These are phyloP conservation scores for Tromatobia lineatoria DNA, from an alignment of 2,888 invertebrate species.

Conservation along the genomic window DNA sequence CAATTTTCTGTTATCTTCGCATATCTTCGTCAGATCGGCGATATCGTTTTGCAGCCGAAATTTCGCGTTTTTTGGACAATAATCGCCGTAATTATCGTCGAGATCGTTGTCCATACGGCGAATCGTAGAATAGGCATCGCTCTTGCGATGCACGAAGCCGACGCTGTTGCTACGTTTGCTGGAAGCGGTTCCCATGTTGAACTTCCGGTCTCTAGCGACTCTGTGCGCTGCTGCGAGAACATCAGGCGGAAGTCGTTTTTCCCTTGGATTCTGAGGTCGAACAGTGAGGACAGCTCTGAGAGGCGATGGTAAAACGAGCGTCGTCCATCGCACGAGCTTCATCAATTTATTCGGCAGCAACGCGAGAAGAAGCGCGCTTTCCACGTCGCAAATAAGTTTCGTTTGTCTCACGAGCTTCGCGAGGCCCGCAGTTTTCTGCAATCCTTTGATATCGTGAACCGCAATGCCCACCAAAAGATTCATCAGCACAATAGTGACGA, in stretches of 20 bases:
- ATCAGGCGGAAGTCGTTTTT: conserved; percentile 92
- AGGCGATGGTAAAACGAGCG: conserved; percentile 93
- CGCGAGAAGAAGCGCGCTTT: conserved; percentile 92
- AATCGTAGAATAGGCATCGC: conserved; percentile 72
- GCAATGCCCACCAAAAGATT: conserved; percentile 95
- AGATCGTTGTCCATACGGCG: conserved; percentile 63
- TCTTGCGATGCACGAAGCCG: conserved; percentile 73
- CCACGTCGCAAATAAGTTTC: conserved; percentile 94
- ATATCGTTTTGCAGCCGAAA: conserved; percentile 76
- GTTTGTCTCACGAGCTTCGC: conserved; percentile 94
- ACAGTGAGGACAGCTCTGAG: conserved; percentile 93
- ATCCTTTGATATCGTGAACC: conserved; percentile 94
- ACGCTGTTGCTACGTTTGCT: conserved; percentile 77
- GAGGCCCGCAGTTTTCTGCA: conserved; percentile 94
- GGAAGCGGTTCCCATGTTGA: conserved; percentile 63
- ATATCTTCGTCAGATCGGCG: conserved; percentile 77
- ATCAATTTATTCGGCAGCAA: conserved; percentile 91
- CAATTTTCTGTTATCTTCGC: conserved; percentile 79
- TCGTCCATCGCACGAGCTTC: conserved; percentile 92
- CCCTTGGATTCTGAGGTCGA: conserved; percentile 93
- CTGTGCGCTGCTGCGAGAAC: conserved; percentile 93
- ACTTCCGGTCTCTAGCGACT: conserved; percentile 91
- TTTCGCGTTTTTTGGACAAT: conserved; percentile 67
- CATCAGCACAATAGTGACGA: conserved; percentile 95
- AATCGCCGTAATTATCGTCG: conserved; percentile 70